Evolutionary conservation across 2,888 invertebrate genomes (phyloP).

Genomic region (Euspilapteryx auroguttella): DNA sequence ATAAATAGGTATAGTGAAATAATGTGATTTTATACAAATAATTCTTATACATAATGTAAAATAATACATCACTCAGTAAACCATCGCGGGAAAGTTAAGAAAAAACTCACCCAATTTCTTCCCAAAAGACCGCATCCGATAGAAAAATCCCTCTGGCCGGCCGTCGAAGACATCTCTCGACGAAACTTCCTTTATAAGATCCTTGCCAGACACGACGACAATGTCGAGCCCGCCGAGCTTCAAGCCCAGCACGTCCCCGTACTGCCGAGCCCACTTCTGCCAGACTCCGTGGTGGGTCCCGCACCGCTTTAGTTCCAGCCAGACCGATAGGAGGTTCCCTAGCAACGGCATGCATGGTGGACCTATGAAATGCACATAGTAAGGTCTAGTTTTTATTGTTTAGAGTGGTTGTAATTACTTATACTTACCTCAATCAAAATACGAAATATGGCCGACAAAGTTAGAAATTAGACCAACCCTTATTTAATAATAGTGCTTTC

Average conservation of each 20-base stretch:
- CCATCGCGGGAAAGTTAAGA: too few relatives aligned
- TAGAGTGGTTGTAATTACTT: too few relatives aligned
- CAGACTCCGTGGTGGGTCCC: constrained; percentile 62
- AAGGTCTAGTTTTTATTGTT: too few relatives aligned
- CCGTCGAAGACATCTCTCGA: constrained; percentile 69
- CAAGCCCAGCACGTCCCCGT: constrained; percentile 69
- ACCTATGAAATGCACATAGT: constrained; percentile 30
- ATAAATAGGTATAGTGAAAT: too few relatives aligned
- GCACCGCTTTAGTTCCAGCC: constrained; percentile 19
- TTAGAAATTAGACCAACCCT: too few relatives aligned
- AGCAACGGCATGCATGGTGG: constrained; percentile 29
- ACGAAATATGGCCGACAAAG: too few relatives aligned
- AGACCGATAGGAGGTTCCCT: constrained; percentile 33
- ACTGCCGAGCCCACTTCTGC: constrained; percentile 54
- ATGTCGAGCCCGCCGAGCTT: constrained; percentile 64
- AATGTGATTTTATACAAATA: too few relatives aligned
- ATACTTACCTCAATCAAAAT: too few relatives aligned
- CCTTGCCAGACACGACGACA: constrained; percentile 64
- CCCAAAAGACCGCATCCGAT: constrained; percentile 67
- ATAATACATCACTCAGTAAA: too few relatives aligned
- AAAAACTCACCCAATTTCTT: constrained; percentile 67
- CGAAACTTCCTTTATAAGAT: constrained; percentile 65
- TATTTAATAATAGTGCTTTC: too few relatives aligned
- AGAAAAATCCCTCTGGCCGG: constrained; percentile 73
- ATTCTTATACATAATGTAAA: too few relatives aligned